Conservation (phyloP, 2,888 invertebrate species). For the Sylvicola cinctus region DNA sequence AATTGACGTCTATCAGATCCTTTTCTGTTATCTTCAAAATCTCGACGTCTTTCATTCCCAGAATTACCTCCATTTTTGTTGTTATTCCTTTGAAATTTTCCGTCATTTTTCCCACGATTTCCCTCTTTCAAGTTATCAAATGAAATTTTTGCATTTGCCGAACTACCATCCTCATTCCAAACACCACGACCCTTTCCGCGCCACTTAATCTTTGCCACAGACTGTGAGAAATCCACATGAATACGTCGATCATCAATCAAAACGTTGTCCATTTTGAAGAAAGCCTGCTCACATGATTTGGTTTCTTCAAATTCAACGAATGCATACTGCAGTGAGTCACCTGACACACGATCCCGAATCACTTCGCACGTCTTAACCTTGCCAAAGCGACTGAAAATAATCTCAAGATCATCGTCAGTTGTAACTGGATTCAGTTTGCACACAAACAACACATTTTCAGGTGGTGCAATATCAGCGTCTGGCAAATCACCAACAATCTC, state of each 20-base stretch:
- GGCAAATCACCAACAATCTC: constrained; percentile 98
- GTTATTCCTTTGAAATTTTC: constrained; percentile 9
- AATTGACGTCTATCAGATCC: constrained; percentile 8
- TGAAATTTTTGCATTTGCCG: constrained; percentile 1
- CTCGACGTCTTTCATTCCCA: neutral
- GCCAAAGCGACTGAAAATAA: constrained; percentile 94
- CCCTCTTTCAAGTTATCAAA: constrained; percentile 5
- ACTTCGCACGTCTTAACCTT: constrained; percentile 87
- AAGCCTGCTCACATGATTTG: constrained; percentile 90
- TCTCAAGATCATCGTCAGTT: constrained; percentile 89
- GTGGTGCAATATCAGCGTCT: constrained; percentile 92
- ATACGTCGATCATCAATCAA: constrained; percentile 95
- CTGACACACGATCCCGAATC: constrained; percentile 78
- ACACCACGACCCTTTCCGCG: constrained; percentile 68
- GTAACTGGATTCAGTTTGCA: constrained; percentile 99
- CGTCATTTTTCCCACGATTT: constrained; percentile 7
- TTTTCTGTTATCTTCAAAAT: constrained; percentile 6
- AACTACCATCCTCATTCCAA: constrained; percentile 22
- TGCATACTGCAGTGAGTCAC: constrained; percentile 94
- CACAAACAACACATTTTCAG: constrained; percentile 97
- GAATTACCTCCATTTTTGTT: constrained; percentile 7
- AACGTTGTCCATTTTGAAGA: constrained; percentile 99
- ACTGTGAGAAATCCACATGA: constrained; percentile 99
- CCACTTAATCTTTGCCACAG: constrained; percentile 88
- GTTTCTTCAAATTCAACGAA: constrained; percentile 92